Base-by-base conservation (phyloP, 2,113 vertebrate species). In the Chunga burmeisteri region DNA sequence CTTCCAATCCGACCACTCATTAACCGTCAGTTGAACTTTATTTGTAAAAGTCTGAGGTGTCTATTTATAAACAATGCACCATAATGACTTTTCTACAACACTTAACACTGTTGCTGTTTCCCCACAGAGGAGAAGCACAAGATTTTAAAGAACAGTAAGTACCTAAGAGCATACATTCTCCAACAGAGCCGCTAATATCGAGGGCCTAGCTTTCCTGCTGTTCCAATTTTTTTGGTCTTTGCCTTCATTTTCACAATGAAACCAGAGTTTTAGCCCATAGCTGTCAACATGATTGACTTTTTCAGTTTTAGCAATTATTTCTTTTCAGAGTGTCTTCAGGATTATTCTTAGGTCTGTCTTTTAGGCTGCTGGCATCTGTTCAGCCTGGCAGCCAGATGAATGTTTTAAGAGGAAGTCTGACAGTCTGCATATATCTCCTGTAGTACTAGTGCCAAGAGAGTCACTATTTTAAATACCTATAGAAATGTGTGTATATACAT, bases 321-420 rank as follows among this genome's bases (percentile, higher is more conserved):
- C 47, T 95, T 89, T 93, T 49, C 46, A 53, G 81, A 67, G 18
- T 58, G 38, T 94, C 70, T 93, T 93, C 70, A 68, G 67, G 73
- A 84, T 95, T 97, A 93, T 87, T 95, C 91, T 88, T 90, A 96
- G 72, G 77, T 94, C 83, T 89, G 36, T 90, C 91, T 93, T 86
- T 93, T 71, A 85, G 62, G 38, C 70, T 97, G 62, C 86, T 97
- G 94, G 86, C 70, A 82, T 93, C 70, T 87, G 47, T 74, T 91
- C 83, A 95, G 77, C 86, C 70, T 94, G 86, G 91, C 93, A 95
- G 66, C 20, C 66, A 62, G 66, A 95, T 44, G n/a, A 90, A 82
- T 73, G 58, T 92, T 94, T 94, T 70, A 93, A 91, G 74, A 88
- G 10, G 46, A 95, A 93, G 93, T 77, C 50, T 94, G 91, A 82